phyloP scores from a whole-genome alignment of 1,140 invertebrate species.

The Anastrepha obliqua region DNA sequence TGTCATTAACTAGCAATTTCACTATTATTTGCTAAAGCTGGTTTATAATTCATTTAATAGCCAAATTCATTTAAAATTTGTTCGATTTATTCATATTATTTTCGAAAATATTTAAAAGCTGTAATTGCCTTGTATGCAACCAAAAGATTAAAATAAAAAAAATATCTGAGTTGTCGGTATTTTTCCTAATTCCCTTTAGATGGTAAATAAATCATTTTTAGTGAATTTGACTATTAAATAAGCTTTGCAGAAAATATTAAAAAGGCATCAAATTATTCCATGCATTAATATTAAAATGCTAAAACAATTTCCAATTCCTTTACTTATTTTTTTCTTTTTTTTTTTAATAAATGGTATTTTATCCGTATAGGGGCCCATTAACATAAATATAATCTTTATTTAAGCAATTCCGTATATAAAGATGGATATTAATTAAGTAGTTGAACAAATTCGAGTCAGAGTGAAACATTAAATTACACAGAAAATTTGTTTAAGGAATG shows the following conservation, averaged over 20 bases:
- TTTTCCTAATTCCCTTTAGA: not conserved
- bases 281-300: slow-evolving; percentile 31
- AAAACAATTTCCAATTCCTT: not conserved
- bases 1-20: slow-evolving; percentile 2
- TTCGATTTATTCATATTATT: not conserved
- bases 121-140: not conserved
- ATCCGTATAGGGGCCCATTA: not conserved
- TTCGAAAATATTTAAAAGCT: not conserved
- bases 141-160: slow-evolving; percentile 8
- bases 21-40: not conserved
- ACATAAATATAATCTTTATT: not conserved
- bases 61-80: not conserved
- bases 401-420: not conserved
- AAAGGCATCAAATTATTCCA: slow-evolving; percentile 11
- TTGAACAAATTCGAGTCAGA: slow-evolving; percentile 17
- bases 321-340: not conserved
- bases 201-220: not conserved
- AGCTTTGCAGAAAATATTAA: not conserved
- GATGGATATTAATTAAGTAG: slow-evolving; percentile 6
- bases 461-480: not conserved
- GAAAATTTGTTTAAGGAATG: not conserved
- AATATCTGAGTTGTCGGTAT: not conserved
- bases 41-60: not conserved
- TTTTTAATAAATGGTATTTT: not conserved
- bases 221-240: slow-evolving; percentile 43